phyloP scores from a whole-genome alignment of 2,113 vertebrate genomes.

The Tetrax tetrax region DNA sequence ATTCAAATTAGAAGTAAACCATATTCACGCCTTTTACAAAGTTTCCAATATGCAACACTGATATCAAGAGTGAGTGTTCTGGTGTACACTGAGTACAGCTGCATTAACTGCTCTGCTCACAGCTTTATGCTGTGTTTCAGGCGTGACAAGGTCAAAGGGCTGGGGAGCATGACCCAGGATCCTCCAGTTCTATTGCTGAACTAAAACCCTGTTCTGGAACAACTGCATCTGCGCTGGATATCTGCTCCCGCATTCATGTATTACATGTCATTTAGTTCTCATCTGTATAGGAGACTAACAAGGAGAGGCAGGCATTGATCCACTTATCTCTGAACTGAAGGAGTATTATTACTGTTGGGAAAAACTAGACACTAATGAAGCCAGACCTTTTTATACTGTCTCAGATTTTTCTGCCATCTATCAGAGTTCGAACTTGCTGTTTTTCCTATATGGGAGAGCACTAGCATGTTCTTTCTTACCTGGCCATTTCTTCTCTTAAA shows the following conservation, averaged over 20 bases:
- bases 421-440: neutral
- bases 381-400: neutral
- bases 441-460: neutral
- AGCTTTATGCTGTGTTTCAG: neutral
- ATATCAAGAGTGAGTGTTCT: neutral
- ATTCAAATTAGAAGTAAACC: neutral
- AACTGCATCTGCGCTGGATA: neutral
- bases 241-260: neutral
- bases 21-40: neutral
- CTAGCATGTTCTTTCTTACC: neutral
- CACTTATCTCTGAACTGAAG: neutral
- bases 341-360: neutral
- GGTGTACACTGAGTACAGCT: fast-evolving
- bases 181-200: neutral
- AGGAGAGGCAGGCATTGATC: neutral
- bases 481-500: neutral
- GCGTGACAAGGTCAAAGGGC: neutral
- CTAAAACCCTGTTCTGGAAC: neutral
- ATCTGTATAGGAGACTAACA: neutral
- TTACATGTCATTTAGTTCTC: neutral
- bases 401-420: neutral
- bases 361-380: neutral
- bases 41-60: neutral
- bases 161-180: neutral
- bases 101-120: neutral